phyloP scores from a whole-genome alignment of 2,113 vertebrate genomes.

The Rhegmatorhina hoffmannsi region DNA sequence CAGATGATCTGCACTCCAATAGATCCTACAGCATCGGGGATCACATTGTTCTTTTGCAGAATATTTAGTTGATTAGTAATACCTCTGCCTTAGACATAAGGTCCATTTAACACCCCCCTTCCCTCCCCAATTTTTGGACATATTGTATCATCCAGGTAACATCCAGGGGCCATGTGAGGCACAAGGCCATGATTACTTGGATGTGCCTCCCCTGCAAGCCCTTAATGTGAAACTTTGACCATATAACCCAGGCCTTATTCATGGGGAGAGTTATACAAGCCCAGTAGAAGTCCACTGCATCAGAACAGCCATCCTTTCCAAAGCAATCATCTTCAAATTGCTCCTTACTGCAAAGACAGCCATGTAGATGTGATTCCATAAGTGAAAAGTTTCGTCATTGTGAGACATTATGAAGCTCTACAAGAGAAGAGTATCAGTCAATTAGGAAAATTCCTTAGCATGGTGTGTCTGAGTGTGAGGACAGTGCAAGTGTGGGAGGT shows the following conservation, averaged over 20 bases:
- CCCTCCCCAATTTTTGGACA: neutral
- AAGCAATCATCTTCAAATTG: neutral
- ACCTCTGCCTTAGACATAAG: neutral
- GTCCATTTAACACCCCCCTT: neutral
- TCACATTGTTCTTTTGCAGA: neutral
- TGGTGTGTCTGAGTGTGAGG: accelerated
- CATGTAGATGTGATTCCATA: accelerated
- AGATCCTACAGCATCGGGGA: neutral
- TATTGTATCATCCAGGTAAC: neutral
- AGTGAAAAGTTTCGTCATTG: accelerated
- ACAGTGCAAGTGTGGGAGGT: neutral
- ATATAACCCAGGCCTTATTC: neutral
- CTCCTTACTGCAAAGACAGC: constrained; percentile 39
- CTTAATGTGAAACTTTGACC: neutral
- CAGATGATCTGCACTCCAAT: neutral
- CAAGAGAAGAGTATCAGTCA: neutral
- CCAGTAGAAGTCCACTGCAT: neutral
- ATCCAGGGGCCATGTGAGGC: neutral
- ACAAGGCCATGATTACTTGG: neutral
- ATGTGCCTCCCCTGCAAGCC: neutral
- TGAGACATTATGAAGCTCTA: accelerated
- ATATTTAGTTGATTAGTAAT: neutral
- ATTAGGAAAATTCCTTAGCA: neutral
- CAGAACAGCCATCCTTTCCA: neutral
- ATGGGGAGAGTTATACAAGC: neutral